phyloP scores from a whole-genome alignment of 2,113 vertebrate species.

The Forbesichthys agassizii region DNA sequence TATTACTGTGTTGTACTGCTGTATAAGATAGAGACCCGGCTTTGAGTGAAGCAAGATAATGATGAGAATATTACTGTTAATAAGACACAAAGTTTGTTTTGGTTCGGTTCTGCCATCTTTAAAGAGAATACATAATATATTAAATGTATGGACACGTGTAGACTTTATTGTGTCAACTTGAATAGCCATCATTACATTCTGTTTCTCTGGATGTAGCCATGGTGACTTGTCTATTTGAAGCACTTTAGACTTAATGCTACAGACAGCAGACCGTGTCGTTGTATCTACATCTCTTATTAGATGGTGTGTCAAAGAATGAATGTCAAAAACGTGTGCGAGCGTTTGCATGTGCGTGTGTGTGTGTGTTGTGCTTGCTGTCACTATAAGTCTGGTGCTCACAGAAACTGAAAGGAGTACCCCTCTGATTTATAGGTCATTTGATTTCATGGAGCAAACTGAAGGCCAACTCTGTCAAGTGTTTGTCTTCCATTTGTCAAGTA shows the following conservation, averaged over 20 bases:
- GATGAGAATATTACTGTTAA: neutral
- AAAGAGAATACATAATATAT: too few species aligned
- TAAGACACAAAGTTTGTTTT: neutral
- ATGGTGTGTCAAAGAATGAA: slow-evolving; percentile 30
- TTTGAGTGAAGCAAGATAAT: neutral
- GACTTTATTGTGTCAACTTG: too few species aligned
- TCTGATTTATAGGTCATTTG: neutral
- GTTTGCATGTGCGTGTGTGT: neutral
- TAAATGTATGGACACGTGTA: too few species aligned
- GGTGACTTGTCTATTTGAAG: slow-evolving; percentile 6
- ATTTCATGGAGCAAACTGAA: neutral
- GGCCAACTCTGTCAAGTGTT: neutral
- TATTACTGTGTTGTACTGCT: too few species aligned
- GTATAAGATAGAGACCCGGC: too few species aligned
- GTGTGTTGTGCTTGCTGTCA: slow-evolving; percentile 32
- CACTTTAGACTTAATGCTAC: neutral
- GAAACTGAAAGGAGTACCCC: neutral
- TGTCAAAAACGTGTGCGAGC: slow-evolving; percentile 4
- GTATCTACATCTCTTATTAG: slow-evolving; percentile 34
- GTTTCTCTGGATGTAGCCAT: neutral
- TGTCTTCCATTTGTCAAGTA: neutral
- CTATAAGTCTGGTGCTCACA: slow-evolving; percentile 13
- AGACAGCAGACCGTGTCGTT: too few species aligned
- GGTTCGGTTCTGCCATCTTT: too few species aligned
- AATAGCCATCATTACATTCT: too few species aligned